These are phyloP conservation scores for Neotoxoptera formosana DNA, from an alignment of 1,140 invertebrate species.

Conservation along the genomic window DNA sequence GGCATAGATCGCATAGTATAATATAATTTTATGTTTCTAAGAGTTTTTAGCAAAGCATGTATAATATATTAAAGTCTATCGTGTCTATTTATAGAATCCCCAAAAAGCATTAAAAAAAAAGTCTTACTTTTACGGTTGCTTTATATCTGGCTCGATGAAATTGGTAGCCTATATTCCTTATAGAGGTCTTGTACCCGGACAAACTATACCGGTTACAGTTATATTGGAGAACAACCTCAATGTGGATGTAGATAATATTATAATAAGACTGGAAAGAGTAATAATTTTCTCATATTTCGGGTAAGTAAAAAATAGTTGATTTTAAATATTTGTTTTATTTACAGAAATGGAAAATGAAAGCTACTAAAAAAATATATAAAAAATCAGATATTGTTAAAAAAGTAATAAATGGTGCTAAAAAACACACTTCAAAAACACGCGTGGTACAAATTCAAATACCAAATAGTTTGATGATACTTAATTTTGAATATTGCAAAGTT, in stretches of 20 bases:
- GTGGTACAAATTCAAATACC: conserved; percentile 71
- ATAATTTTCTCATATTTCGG: neutral
- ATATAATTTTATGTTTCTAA: conserved; percentile 25
- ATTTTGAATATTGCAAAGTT: conserved; percentile 70
- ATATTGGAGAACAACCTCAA: conserved; percentile 77
- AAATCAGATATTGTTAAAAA: conserved; percentile 65
- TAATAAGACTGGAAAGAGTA: conserved; percentile 70
- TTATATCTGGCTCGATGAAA: conserved; percentile 70
- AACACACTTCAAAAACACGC: conserved; percentile 67
- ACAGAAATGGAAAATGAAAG: conserved; percentile 42
- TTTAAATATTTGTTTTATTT: neutral
- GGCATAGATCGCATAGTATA: neutral
- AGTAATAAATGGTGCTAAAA: conserved; percentile 68
- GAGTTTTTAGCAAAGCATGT: neutral
- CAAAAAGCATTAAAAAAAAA: conserved; percentile 72
- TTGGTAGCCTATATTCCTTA: conserved; percentile 71
- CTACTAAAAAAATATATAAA: conserved; percentile 44
- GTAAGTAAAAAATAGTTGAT: neutral
- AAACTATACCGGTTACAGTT: conserved; percentile 71
- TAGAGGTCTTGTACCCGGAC: conserved; percentile 74
- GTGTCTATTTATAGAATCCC: conserved; percentile 66
- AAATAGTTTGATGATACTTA: conserved; percentile 67
- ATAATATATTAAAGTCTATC: neutral
- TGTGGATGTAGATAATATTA: conserved; percentile 69
- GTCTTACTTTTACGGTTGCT: conserved; percentile 76